A percentile compares a stretch with the other conserved stretches of the same genome.
Conservation (phyloP, 2,113 vertebrate species). For the Heterotis niloticus region DNA sequence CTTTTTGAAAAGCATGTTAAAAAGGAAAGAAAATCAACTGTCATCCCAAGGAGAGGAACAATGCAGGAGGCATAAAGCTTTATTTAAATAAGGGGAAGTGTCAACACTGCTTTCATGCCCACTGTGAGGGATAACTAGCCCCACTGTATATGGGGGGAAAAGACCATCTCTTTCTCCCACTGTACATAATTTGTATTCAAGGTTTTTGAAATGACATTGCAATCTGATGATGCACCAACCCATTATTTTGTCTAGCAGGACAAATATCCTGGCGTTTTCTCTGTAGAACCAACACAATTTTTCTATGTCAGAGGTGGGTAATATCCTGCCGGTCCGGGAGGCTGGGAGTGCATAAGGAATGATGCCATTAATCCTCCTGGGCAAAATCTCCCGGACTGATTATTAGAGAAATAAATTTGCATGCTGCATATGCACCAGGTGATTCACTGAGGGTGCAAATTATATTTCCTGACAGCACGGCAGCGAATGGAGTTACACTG, state of each 20-base stretch:
- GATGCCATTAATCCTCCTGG: conserved; percentile 98
- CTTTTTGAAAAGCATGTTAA: neutral
- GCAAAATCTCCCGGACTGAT: conserved; percentile 86
- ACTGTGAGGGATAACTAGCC: conserved; percentile 53
- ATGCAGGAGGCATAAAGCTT: neutral
- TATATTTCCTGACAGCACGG: conserved; percentile 98
- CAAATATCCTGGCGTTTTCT: conserved; percentile 88
- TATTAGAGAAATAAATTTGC: conserved; percentile 95
- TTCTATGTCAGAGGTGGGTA: conserved; percentile 98
- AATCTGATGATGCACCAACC: conserved; percentile 95
- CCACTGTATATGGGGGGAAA: conserved; percentile 68
- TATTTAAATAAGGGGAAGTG: conserved; percentile 19
- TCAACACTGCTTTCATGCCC: conserved; percentile 9
- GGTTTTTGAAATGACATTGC: conserved; percentile 91
- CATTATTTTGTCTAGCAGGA: conserved; percentile 91
- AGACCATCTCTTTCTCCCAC: conserved; percentile 71
- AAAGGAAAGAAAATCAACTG: conserved; percentile 11
- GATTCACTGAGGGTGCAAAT: conserved; percentile 92
- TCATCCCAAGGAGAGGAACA: conserved; percentile 1
- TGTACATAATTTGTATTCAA: conserved; percentile 87
- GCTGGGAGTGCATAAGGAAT: conserved; percentile 87
- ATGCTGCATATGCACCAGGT: conserved; percentile 97
- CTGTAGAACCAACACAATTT: conserved; percentile 97
- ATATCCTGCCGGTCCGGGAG: conserved; percentile 84
- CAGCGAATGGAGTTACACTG: conserved; percentile 78